A percentile compares a stretch with the other conserved stretches of the same genome.
These are phyloP conservation scores for Darevskia mixta DNA, from an alignment of 2,797 vertebrate species.

Conservation along the genomic window DNA sequence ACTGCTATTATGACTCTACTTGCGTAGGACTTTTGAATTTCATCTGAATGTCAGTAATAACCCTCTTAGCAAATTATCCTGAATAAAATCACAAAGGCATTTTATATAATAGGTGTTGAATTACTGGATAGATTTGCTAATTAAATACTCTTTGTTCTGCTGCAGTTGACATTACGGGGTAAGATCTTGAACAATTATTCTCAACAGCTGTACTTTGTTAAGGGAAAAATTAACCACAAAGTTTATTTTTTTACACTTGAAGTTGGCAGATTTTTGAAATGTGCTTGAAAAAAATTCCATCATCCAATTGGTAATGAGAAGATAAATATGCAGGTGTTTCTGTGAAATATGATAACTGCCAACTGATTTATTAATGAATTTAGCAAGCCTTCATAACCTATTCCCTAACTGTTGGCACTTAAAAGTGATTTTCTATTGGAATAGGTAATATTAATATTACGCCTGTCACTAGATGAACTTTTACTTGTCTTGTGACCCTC, in stretches of 20 bases:
- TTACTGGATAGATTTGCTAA: conserved; percentile 94
- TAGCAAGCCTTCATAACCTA: conserved; percentile 77
- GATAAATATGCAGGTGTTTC: conserved; percentile 88
- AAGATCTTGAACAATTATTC: conserved; percentile 89
- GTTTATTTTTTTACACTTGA: conserved; percentile 83
- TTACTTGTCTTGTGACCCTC: conserved; percentile 68
- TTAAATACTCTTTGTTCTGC: conserved; percentile 93
- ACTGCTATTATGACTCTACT: conserved; percentile 94
- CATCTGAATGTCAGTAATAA: conserved; percentile 98
- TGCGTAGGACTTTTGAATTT: conserved; percentile 93
- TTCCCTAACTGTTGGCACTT: conserved; percentile 79
- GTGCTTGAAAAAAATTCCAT: conserved; percentile 84
- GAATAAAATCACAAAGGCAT: conserved; percentile 98
- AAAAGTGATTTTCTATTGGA: conserved; percentile 79
- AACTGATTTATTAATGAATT: conserved; percentile 85
- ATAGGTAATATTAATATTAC: conserved; percentile 73
- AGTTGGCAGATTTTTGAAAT: conserved; percentile 87
- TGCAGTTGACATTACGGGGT: conserved; percentile 89
- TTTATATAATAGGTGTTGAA: conserved; percentile 93
- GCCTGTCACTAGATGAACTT: conserved; percentile 71
- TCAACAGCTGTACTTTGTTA: conserved; percentile 90
- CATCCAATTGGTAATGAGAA: conserved; percentile 84
- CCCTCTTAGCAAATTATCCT: conserved; percentile 99
- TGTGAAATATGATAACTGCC: conserved; percentile 84
- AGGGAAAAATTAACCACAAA: conserved; percentile 87